Conservation (phyloP, 2,888 invertebrate species). For the Lepidochrysops patricia region DNA sequence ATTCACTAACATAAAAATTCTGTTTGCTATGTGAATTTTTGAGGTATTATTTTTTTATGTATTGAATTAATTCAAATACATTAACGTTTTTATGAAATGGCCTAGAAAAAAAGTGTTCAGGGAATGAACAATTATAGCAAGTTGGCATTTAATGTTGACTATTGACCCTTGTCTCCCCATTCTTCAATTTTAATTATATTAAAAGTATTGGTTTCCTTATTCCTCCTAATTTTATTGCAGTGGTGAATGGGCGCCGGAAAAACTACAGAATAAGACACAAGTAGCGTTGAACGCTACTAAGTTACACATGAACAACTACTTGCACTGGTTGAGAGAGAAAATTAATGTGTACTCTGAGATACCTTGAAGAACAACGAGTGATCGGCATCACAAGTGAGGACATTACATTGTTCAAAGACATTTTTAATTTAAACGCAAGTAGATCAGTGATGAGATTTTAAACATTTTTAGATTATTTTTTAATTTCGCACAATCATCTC, state of each 20-base stretch:
- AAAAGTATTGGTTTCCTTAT: no score
- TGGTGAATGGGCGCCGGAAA: constrained; percentile 85
- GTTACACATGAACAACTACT: constrained; percentile 78
- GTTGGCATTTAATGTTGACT: no score
- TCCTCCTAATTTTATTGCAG: constrained; percentile 64
- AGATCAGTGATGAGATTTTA: constrained; percentile 1
- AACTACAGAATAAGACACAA: constrained; percentile 79
- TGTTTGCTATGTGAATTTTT: no score
- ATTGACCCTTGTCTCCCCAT: no score
- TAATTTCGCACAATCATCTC: constrained; percentile 4
- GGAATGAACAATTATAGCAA: no score
- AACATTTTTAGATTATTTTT: constrained; percentile 4
- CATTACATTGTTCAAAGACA: constrained; percentile 12
- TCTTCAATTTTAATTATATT: no score
- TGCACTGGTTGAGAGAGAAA: constrained; percentile 85
- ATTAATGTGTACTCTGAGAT: constrained; percentile 82
- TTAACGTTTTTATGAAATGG: no score
- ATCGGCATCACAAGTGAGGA: constrained; percentile 23
- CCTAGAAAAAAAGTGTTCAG: no score
- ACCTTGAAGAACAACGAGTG: constrained; percentile 62
- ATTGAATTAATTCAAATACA: no score
- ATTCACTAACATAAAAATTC: no score
- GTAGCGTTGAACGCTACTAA: constrained; percentile 80
- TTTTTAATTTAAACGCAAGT: not conserved
- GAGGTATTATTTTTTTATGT: no score